A percentile compares a stretch with the other conserved stretches of the same genome.
Evolutionary conservation across 2,888 invertebrate genomes (phyloP).

Genomic region (Strigamia maritima): DNA sequence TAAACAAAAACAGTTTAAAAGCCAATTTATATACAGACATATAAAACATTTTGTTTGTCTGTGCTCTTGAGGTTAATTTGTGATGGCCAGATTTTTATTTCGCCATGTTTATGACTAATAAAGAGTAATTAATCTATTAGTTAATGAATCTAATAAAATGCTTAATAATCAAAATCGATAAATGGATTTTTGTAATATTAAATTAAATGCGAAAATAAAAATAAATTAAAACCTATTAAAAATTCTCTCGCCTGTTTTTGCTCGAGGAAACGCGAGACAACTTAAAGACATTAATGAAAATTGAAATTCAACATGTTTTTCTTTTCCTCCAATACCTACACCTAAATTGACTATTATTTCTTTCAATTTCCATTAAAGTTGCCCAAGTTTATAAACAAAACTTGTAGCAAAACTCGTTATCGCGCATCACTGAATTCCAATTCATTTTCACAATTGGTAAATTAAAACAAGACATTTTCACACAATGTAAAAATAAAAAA

Average conservation of each 20-base stretch:
- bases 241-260: not conserved
- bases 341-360: constrained; percentile 27
- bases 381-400: not conserved
- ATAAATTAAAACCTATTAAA: not conserved
- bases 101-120: too few species aligned
- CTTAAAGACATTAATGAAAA: not conserved
- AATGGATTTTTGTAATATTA: not conserved
- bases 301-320: constrained; percentile 15
- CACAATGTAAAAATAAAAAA: not conserved
- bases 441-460: constrained; percentile 21
- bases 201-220: not conserved
- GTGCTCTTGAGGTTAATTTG: not conserved
- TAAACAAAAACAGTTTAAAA: not conserved
- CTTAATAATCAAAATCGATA: not conserved
- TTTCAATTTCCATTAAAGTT: constrained; percentile 8
- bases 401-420: constrained; percentile 13
- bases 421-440: constrained; percentile 22
- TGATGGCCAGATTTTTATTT: not conserved
- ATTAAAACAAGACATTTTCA: constrained; percentile 24
- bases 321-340: not conserved
- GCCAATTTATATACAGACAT: too few species aligned
- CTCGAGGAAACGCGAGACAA: not conserved
- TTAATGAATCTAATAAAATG: not conserved
- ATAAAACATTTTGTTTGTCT: not conserved
- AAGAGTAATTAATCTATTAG: not conserved